Base-by-base conservation (phyloP, 2,797 vertebrate species). In the Falco rusticolus region DNA sequence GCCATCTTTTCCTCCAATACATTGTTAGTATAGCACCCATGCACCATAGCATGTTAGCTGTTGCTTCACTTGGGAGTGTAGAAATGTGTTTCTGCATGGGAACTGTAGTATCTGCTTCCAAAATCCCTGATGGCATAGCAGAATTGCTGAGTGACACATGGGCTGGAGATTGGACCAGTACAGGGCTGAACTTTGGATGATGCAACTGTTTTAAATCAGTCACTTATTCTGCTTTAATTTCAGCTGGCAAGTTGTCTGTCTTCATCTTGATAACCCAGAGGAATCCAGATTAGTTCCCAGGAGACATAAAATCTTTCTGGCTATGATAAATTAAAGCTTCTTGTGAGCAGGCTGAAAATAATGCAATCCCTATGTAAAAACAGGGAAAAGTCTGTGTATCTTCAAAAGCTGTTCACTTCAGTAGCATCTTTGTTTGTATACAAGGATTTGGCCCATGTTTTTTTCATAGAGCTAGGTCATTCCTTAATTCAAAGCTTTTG, bases 31-130 rank as follows among this genome's bases (percentile, higher is more conserved):
- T 7, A 76, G n/a, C 21, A 37, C 31, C 28, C 4, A 37, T 33
- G 16, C 17, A 39, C n/a, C 22, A 37, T 11, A 10, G 11, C 18
- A 70, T 0, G 0, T 66, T 82, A 6, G 2, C 25, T 45, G 13
- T 29, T 84, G 26, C 25, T 94, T 93, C 37, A n/a, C 20, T 28
- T 64, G 11, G 20, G 24, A 87, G 34, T 76, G 28, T 5, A 91
- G 51, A 61, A 77, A 15, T 34, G 28, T 39, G 5, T 48, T 85
- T 80, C 70, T 91, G 28, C 10, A 20, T 8, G 26, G 28, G 26
- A 90, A 22, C 10, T 57, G 39, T 6, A 65, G 2, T 21, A 60
- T 34, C 29, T 65, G 29, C 34, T 94, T 93, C 15, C 41, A 85
- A 79, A 87, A 74, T 47, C n/a, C 31, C 43, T 59, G 16, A 11